Base-by-base conservation (phyloP, 2,797 vertebrate species). In the Gymnothorax reevesii region DNA sequence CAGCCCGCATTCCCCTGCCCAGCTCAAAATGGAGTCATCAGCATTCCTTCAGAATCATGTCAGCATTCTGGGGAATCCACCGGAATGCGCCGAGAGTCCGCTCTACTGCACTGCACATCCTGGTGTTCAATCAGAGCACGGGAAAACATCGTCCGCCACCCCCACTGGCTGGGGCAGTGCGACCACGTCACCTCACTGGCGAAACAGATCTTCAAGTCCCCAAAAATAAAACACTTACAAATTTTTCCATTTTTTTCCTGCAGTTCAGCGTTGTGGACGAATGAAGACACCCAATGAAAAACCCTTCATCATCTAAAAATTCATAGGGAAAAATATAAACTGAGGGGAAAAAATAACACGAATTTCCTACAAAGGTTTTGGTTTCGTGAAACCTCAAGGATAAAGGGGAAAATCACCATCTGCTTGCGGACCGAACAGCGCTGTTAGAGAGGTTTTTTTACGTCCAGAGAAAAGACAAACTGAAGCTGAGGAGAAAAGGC, bases 11-110 rank as follows among this genome's bases (percentile, higher is more conserved):
- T 33, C 9, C 25, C 49, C 6, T 3, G 57, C 69, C 83, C 83
- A 17, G 9, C 57, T 66, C 83, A 55, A 8, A 7, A 82, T 42
- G 84, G 88, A 85, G 89, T 85, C 88, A 83, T 89, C 89, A 2
- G 87, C 87, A 91, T 92, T 92, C 91, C 90, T 88, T 69, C 7
- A 59, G 83, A 87, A 79, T 85, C 87, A 89, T 55, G 86, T 57
- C 33, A 42, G 83, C 84, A 83, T 88, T 89, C 89, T 79, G 55
- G 64, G 87, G 87, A 88, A 86, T 86, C 89, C 62, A 25, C 66
- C 54, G 88, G 90, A 92, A 92, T 91, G 89, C 89, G 88, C 88
- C 83, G 88, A 89, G 73, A 60, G 83, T 80, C 1, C 27, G 87
- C 83, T 89, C 64, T 69, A 6, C 2, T 57, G 80, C 8, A 49